Percentiles rank a stretch among this genome's conserved stretches.
Conservation (phyloP, 2,113 vertebrate species). For the Tragelaphus buxtoni region DNA sequence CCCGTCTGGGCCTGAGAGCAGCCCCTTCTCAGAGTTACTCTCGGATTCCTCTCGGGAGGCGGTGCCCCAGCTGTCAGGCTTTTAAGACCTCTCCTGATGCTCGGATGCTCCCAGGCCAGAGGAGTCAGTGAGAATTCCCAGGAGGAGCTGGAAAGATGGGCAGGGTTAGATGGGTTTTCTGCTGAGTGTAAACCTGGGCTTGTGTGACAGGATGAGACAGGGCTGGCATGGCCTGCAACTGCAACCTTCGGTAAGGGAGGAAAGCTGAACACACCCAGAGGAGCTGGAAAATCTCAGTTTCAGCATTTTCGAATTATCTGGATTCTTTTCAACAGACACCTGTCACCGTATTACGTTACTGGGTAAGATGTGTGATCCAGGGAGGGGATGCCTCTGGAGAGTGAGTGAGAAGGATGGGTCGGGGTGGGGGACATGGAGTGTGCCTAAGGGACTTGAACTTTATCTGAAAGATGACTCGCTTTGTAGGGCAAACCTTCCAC, state of each 20-base stretch:
- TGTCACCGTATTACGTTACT: not conserved
- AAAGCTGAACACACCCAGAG: accelerated
- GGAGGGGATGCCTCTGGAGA: not conserved
- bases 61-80: not conserved
- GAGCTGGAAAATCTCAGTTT: not conserved
- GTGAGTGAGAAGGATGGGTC: accelerated
- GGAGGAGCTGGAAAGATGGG: accelerated
- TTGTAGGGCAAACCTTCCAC: not conserved
- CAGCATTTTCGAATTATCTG: accelerated
- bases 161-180: not conserved
- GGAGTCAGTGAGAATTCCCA: accelerated
- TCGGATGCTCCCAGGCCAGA: not conserved
- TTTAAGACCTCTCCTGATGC: not conserved
- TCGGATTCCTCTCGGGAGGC: accelerated
- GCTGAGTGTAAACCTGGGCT: too few relatives aligned
- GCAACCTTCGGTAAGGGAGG: accelerated
- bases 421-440: accelerated
- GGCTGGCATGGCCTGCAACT: not conserved
- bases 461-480: not conserved
- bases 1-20: not conserved
- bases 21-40: not conserved
- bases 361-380: not conserved
- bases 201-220: not conserved
- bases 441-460: not conserved
- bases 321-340: not conserved